phyloP scores from a whole-genome alignment of 1,140 invertebrate genomes.

The Tetraneura akinire region DNA sequence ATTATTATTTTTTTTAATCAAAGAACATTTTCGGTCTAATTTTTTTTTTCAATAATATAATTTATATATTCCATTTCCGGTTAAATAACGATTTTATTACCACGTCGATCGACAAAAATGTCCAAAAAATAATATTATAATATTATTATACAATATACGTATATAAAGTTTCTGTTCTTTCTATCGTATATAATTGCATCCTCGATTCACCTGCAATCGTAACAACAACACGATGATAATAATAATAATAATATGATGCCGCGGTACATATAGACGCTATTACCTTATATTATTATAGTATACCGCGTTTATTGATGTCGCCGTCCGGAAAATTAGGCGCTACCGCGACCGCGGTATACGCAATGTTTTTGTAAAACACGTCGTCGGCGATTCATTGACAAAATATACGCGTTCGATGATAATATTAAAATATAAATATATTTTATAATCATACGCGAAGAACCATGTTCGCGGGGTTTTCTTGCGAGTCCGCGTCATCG shows the following conservation, averaged over 20 bases:
- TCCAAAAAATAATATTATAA: too few relatives aligned
- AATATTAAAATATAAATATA: not conserved
- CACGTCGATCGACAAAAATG: too few relatives aligned
- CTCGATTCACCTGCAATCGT: not conserved
- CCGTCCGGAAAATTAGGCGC: not conserved
- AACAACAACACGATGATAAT: not conserved
- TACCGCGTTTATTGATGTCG: not conserved
- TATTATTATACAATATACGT: too few relatives aligned
- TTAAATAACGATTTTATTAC: too few relatives aligned
- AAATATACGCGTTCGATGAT: not conserved
- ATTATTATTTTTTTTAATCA: too few relatives aligned
- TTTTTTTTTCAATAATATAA: too few relatives aligned
- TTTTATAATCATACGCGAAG: too few relatives aligned
- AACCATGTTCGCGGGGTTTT: not conserved
- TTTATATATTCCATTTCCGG: too few relatives aligned
- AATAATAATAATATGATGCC: not conserved
- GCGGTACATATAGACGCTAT: not conserved
- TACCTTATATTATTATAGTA: too few relatives aligned
- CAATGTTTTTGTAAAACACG: conserved; percentile 42
- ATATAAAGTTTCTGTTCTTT: too few relatives aligned
- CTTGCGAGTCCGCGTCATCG: not conserved
- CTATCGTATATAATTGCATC: not conserved
- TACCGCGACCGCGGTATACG: not conserved
- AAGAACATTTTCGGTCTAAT: too few relatives aligned
- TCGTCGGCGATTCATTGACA: conserved; percentile 15